Base-by-base conservation (phyloP, 2,888 invertebrate genomes). In the Heliconius hortense region DNA sequence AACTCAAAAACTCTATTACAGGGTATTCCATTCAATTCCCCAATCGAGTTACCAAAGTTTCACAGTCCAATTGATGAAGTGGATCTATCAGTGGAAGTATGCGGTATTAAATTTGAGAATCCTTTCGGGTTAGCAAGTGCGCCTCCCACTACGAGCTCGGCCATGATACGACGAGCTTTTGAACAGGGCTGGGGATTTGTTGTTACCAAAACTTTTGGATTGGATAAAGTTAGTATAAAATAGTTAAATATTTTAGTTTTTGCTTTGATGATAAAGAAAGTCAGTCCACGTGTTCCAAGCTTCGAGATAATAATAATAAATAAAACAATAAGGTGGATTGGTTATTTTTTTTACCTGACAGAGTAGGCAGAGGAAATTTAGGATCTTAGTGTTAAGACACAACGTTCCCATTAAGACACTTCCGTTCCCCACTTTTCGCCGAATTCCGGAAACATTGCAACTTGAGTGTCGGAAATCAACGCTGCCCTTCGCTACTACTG, bases 51-150 rank as follows among this genome's bases (percentile, higher is more conserved):
- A 67, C 99, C 99, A 0, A 96, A 98, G 85, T 99, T 99, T 93
- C 96, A 97, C 89, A 97, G 98, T 4, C 96, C 98, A 0, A 97
- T 99, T 74, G 99, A 99, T 86, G 95, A 96, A 4, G 98, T 99
- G 0, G 99, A 99, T 86, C 92, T 99, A 3, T 98, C 98, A 0
- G 97, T 99, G 18, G 97, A 98, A 83, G 95, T 99, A 85, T 99
- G 99, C 88, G 99, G 99, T 0, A 94, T 99, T 5, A 97, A 96
- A 86, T 99, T 99, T 86, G 97, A 97, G 89, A 99, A 99, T 93
- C 99, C 99, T 0, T 99, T 99, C 86, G 99, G 99, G 0, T 91
- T 99, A 78, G 99, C 99, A 4, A 99, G 98, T 73, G 99, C 99
- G 0, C 98, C 99, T 1, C 99, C 99, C 4, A 98, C 98, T 10